Evolutionary conservation across 2,888 invertebrate genomes (phyloP).

Genomic region (Latheticus oryzae): DNA sequence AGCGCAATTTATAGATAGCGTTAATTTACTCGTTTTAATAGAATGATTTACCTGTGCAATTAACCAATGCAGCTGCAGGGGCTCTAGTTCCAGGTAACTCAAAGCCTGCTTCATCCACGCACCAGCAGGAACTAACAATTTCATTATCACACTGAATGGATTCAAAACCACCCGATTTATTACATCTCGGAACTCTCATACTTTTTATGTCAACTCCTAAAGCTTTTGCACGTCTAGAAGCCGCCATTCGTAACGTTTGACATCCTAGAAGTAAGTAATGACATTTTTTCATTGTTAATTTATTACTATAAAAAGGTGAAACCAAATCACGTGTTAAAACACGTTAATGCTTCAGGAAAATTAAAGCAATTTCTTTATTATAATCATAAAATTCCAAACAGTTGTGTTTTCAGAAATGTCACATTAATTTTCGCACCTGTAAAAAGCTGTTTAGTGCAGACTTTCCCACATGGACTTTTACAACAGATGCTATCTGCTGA

Average conservation of each 20-base stretch:
- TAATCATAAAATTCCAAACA: too few relatives aligned
- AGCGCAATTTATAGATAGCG: too few relatives aligned
- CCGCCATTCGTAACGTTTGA: conserved; percentile 73
- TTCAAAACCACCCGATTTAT: conserved; percentile 79
- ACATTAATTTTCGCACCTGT: too few relatives aligned
- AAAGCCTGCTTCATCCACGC: conserved; percentile 82
- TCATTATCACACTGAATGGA: conserved; percentile 82
- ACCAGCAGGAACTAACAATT: conserved; percentile 83
- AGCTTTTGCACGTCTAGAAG: conserved; percentile 73
- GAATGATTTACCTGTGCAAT: conserved; percentile 75
- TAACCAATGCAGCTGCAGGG: conserved; percentile 73
- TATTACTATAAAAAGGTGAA: too few relatives aligned
- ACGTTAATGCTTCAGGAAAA: conserved; percentile 9
- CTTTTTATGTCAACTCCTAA: conserved; percentile 66
- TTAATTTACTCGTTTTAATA: too few relatives aligned
- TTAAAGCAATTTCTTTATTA: too few relatives aligned
- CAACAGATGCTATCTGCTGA: conserved; percentile 75
- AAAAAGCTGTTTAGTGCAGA: conserved; percentile 72
- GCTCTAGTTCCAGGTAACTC: conserved; percentile 83
- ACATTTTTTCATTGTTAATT: not conserved
- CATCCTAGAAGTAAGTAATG: conserved; percentile 71
- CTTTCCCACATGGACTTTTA: conserved; percentile 74
- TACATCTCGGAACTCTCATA: conserved; percentile 78
- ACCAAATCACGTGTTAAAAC: conserved; percentile 2
- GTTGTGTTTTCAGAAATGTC: too few relatives aligned